Evolutionary conservation across 2,888 invertebrate species (phyloP), one percentile per base, ranked within the genome.

Genomic region (Sclerodermus sp.): DNA sequence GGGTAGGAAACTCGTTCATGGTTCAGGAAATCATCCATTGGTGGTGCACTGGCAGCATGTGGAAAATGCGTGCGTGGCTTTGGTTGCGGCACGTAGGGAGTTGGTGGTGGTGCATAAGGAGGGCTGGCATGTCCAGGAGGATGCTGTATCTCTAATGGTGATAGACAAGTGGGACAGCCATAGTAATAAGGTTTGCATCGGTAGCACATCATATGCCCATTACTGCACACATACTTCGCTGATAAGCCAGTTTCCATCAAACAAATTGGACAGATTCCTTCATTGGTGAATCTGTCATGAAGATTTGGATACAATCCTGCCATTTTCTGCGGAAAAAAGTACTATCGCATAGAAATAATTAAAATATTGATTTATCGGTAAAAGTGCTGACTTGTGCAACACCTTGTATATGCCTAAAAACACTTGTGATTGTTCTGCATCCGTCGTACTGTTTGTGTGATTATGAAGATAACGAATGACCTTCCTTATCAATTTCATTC

Each of bases 101-200:
- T 60, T 12, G 66, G 51, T 5, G 56, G 54, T 30, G 58, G 57
- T 45, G 58, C 52, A 8, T 57, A 53, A 34, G 60, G 53, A 4
- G 50, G 17, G 16, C 47, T 50, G 18, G 39, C 14, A n/a, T 55
- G 53, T 1, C 51, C 34, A 6, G 57, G 43, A 18, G 53, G 47
- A 47, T 55, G 53, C 46, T 67, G 53, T 14, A 60, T 23, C 31
- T 60, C 45, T 47, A 76, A 45, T 3, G 68, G 57, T 18, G 58
- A 54, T 12, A 45, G 52, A 42, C 76, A 76, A 23, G 55, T 66
- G 15, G 74, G 71, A 51, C 76, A 76, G 16, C 51, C 48, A 55
- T 62, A 68, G 53, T 75, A 75, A 57, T 71, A 68, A 9, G 74
- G 72, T 49, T 73, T 76, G 62, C 76, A 74, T 8, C 74, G 69